Conservation (phyloP, 92 coral and sea anemone species). For the Plumapathes pennacea region DNA sequence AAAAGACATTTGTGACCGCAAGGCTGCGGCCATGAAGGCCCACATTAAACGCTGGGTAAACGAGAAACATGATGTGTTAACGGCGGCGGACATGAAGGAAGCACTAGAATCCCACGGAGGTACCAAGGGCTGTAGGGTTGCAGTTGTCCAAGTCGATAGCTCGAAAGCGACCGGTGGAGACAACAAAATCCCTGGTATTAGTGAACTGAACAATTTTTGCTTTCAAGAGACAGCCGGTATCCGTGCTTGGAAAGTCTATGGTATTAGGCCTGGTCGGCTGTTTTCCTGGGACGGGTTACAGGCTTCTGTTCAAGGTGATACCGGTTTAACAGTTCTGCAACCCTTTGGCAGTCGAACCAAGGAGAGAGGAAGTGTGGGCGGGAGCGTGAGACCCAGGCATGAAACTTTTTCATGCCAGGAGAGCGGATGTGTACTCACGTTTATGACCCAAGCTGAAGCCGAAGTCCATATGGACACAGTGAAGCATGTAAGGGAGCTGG, state of each 20-base stretch:
- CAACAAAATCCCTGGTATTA: conserved; percentile 9
- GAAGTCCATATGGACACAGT: conserved; percentile 10
- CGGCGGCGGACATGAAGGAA: conserved; percentile 32
- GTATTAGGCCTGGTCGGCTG: background rate
- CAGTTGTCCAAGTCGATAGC: conserved; percentile 17
- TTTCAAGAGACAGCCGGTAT: background rate
- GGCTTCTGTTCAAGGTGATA: conserved; percentile 19
- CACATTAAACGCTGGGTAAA: conserved; percentile 37
- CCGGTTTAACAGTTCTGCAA: conserved; percentile 16
- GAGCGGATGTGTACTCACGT: background rate
- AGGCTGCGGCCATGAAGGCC: conserved; percentile 36
- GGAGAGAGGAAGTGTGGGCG: conserved; percentile 1
- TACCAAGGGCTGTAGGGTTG: conserved; percentile 15
- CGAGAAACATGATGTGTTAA: conserved; percentile 23
- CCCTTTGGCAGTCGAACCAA: conserved; percentile 11
- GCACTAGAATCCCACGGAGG: conserved; percentile 46
- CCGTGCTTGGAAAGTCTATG: background rate
- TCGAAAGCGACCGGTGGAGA: background rate
- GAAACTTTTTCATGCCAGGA: conserved; percentile 4
- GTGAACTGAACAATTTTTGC: background rate
- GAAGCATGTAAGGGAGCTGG: conserved; percentile 2
- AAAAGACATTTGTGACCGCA: conserved; percentile 41
- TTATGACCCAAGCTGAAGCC: background rate
- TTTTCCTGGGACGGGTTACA: conserved; percentile 9
- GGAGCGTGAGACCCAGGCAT: background rate